These are phyloP conservation scores for Macheiramphus alcinus DNA, from an alignment of 2,113 vertebrate species.

Conservation along the genomic window DNA sequence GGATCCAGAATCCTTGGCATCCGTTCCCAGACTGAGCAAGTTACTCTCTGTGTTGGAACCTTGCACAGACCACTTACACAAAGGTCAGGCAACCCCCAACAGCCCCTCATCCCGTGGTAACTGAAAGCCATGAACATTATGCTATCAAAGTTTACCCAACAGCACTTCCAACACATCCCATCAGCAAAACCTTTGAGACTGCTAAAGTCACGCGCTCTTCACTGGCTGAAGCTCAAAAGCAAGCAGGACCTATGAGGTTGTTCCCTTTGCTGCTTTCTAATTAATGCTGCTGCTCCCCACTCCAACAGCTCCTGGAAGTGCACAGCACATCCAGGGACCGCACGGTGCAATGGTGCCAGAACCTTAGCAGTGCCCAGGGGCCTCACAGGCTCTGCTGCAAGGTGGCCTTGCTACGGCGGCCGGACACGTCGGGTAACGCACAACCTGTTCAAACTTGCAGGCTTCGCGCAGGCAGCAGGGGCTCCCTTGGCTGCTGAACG, in stretches of 20 bases:
- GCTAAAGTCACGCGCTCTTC: not conserved
- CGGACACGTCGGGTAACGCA: rapidly evolving
- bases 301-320: not conserved
- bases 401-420: not conserved
- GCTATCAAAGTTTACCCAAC: not conserved
- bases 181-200: not conserved
- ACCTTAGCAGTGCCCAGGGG: not conserved
- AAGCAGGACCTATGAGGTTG: not conserved
- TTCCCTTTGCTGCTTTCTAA: not conserved
- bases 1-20: not conserved
- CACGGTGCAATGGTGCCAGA: rapidly evolving
- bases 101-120: rapidly evolving
- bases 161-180: not conserved
- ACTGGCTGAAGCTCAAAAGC: not conserved
- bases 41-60: not conserved
- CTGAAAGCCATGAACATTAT: not conserved
- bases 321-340: not conserved
- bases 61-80: not conserved
- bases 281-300: not conserved
- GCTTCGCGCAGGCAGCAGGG: not conserved
- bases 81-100: not conserved
- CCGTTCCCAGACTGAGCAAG: not conserved
- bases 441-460: not conserved
- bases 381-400: not conserved
- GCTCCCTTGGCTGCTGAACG: not conserved